Percentiles rank a stretch among this genome's conserved stretches.
Evolutionary conservation across 2,888 invertebrate genomes (phyloP).

Genomic region (Brachyptera putata): DNA sequence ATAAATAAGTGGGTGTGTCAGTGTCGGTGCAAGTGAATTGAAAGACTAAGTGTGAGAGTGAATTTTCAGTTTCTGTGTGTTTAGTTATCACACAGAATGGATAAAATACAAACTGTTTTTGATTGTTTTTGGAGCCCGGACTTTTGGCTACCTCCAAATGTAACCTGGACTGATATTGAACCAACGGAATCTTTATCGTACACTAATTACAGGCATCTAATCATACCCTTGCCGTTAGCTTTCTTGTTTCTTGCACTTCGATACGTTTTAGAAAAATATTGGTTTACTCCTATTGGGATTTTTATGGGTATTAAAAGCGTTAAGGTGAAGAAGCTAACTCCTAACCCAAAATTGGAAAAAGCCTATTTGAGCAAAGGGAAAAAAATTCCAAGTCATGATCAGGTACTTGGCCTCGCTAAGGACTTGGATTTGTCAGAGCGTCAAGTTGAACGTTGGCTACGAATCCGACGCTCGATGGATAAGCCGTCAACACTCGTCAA

Average conservation of each 20-base stretch:
- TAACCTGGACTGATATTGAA: slow-evolving; percentile 47
- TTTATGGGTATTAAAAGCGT: slow-evolving; percentile 50
- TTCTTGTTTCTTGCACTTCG: slow-evolving; percentile 44
- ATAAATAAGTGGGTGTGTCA: slow-evolving; percentile 13
- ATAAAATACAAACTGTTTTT: slow-evolving; percentile 37
- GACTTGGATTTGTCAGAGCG: slow-evolving; percentile 78
- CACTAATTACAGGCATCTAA: slow-evolving; percentile 45
- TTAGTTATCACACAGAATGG: neutral
- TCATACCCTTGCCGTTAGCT: slow-evolving; percentile 44
- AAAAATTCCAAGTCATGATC: slow-evolving; percentile 70
- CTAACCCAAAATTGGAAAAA: slow-evolving; percentile 70
- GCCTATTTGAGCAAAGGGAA: slow-evolving; percentile 58
- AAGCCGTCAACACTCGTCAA: slow-evolving; percentile 84
- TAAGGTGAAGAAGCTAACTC: slow-evolving; percentile 67
- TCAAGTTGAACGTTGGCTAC: slow-evolving; percentile 88
- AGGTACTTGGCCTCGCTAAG: slow-evolving; percentile 72
- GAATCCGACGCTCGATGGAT: slow-evolving; percentile 75
- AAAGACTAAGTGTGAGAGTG: too few relatives aligned
- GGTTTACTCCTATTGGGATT: slow-evolving; percentile 41
- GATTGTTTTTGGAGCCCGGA: slow-evolving; percentile 73
- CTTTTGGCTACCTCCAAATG: slow-evolving; percentile 55
- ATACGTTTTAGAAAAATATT: slow-evolving; percentile 44
- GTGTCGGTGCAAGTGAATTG: too few relatives aligned
- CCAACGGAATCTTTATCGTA: slow-evolving; percentile 57
- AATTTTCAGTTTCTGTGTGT: too few relatives aligned